phyloP scores from a whole-genome alignment of 1,140 invertebrate genomes.

The Aphelinus atriplicis region DNA sequence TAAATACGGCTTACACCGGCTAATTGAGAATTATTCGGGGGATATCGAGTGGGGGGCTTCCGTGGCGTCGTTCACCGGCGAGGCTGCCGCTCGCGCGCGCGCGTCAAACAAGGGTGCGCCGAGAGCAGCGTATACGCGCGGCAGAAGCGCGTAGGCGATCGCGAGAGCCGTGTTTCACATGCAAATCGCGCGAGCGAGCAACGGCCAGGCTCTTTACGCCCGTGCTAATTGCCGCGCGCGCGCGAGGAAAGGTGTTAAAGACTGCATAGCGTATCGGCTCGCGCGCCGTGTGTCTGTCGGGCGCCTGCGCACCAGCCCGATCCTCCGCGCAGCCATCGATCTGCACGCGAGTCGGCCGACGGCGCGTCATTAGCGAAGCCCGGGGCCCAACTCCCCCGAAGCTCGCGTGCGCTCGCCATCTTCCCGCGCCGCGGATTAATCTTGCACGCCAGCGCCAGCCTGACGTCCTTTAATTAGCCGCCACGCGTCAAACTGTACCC shows the following conservation, averaged over 20 bases:
- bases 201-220: not conserved
- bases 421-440: conserved; percentile 61
- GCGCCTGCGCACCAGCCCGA: conserved; percentile 8
- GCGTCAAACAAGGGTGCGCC: not conserved
- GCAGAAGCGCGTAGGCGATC: too few relatives aligned
- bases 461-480: conserved; percentile 60
- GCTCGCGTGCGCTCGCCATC: conserved; percentile 50
- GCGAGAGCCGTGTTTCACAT: conserved; percentile 4
- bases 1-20: conserved; percentile 59
- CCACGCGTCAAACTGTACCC: not conserved
- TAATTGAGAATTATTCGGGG: conserved; percentile 60
- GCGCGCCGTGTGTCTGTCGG: not conserved
- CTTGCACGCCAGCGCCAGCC: conserved; percentile 49
- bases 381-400: not conserved
- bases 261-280: conserved; percentile 19
- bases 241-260: conserved; percentile 36
- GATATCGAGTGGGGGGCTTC: conserved; percentile 9
- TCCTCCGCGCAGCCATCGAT: too few relatives aligned
- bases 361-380: conserved; percentile 56
- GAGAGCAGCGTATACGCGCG: not conserved
- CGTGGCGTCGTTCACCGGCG: not conserved
- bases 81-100: not conserved
- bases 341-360: too few relatives aligned
- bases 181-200: conserved; percentile 7
- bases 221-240: conserved; percentile 31